A percentile compares a stretch with the other conserved stretches of the same genome.
Conservation (phyloP, 1,140 invertebrate genomes). For the Hetaerina americana region DNA sequence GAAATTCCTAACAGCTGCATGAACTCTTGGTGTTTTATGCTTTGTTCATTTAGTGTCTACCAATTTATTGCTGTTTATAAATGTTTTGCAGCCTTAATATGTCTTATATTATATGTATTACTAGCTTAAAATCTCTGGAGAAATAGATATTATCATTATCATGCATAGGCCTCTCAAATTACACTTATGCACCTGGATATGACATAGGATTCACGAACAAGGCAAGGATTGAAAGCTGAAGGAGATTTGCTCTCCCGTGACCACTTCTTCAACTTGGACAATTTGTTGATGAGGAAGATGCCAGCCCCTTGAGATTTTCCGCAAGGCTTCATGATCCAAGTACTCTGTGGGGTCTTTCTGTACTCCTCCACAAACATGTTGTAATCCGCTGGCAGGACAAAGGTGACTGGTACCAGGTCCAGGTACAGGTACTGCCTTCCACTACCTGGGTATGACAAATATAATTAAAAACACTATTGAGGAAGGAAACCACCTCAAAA, state of each 20-base stretch:
- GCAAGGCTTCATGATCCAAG: slow-evolving; percentile 97
- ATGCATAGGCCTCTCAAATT: too few relatives aligned
- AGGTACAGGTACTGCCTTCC: slow-evolving; percentile 58
- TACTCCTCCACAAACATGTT: slow-evolving; percentile 95
- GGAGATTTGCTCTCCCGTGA: slow-evolving; percentile 66
- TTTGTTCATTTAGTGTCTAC: too few relatives aligned
- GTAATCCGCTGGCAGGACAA: slow-evolving; percentile 85
- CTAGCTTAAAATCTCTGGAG: too few relatives aligned
- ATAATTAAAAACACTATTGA: too few relatives aligned
- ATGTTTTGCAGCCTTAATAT: too few relatives aligned
- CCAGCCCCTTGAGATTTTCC: slow-evolving; percentile 80
- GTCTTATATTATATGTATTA: too few relatives aligned
- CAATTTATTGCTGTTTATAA: too few relatives aligned
- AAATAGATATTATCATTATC: too few relatives aligned
- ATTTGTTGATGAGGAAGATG: slow-evolving; percentile 79
- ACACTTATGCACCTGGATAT: slow-evolving; percentile 53
- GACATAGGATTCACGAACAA: slow-evolving; percentile 77
- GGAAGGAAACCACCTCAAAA: too few relatives aligned
- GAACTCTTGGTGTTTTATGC: too few relatives aligned
- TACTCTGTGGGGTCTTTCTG: slow-evolving; percentile 75
- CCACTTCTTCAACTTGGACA: slow-evolving; percentile 80
- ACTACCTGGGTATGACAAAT: too few relatives aligned
- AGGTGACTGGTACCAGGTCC: slow-evolving; percentile 87
- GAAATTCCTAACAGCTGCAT: too few relatives aligned
- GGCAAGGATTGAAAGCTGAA: slow-evolving; percentile 55